Evolutionary conservation across 2,888 invertebrate species (phyloP).

Genomic region (Nebria salina): DNA sequence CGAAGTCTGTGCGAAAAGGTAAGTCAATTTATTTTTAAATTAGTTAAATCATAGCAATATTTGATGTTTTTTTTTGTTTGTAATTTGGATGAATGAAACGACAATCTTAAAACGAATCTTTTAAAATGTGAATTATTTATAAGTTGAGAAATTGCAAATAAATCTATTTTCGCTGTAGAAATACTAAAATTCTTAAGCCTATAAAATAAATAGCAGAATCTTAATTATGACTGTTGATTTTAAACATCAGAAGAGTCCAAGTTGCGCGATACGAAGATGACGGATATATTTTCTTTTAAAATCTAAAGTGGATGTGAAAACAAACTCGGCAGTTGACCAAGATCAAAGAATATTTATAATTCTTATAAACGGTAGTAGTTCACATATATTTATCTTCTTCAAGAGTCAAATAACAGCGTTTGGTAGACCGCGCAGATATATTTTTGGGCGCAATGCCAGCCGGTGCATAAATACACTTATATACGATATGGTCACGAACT

Average conservation of each 20-base stretch:
- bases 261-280: neutral
- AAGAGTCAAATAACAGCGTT: constrained; percentile 1
- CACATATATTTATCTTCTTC: neutral
- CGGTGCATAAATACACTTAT: neutral
- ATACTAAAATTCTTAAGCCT: neutral
- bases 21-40: constrained; percentile 4
- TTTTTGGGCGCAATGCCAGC: constrained; percentile 17
- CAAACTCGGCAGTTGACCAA: constrained; percentile 12
- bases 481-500: neutral
- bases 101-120: neutral
- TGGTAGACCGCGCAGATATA: constrained; percentile 18
- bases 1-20: constrained; percentile 42
- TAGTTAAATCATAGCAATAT: neutral
- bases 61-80: no score
- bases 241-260: neutral
- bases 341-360: constrained; percentile 44
- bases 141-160: neutral
- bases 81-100: neutral
- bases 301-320: constrained; percentile 4
- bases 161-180: neutral
- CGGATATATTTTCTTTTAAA: constrained; percentile 15
- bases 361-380: constrained; percentile 21
- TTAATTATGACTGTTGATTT: neutral
- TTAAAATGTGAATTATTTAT: neutral
- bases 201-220: neutral